phyloP scores from a whole-genome alignment of 2,797 vertebrate genomes.

The Varecia variegata region DNA sequence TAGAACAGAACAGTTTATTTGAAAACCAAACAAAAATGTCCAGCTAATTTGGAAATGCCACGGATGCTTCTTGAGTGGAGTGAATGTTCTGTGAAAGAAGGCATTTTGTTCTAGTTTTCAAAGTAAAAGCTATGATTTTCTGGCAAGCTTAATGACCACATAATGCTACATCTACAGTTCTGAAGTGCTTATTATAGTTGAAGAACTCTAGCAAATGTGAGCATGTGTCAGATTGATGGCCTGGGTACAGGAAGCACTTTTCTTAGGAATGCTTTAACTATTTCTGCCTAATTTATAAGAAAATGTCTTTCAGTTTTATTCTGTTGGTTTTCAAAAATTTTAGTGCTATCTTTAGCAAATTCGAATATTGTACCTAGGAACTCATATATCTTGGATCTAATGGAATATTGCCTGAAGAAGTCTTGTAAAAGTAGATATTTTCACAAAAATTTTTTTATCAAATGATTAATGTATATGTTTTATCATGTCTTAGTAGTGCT shows the following conservation, averaged over 20 bases:
- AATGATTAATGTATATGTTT: background rate
- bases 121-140: slow-evolving; percentile 73
- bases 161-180: slow-evolving; percentile 54
- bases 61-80: slow-evolving; percentile 47
- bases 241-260: slow-evolving; percentile 15
- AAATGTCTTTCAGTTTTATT: slow-evolving; percentile 14
- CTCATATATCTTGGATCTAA: background rate
- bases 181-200: slow-evolving; percentile 63
- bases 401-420: background rate
- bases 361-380: background rate
- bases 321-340: slow-evolving; percentile 45
- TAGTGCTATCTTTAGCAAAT: slow-evolving; percentile 1
- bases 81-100: slow-evolving; percentile 52
- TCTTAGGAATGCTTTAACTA: slow-evolving; percentile 33
- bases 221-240: slow-evolving; percentile 46
- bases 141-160: slow-evolving; percentile 59
- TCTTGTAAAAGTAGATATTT: background rate
- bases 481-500: background rate
- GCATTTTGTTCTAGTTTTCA: slow-evolving; percentile 68
- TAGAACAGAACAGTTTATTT: slow-evolving; percentile 60
- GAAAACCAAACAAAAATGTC: slow-evolving; percentile 60
- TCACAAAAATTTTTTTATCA: background rate
- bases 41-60: slow-evolving; percentile 61
- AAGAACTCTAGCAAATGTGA: slow-evolving; percentile 42
- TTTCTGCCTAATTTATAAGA: slow-evolving; percentile 48